phyloP scores from a whole-genome alignment of 2,888 invertebrate genomes.

The Plutella xylostella region DNA sequence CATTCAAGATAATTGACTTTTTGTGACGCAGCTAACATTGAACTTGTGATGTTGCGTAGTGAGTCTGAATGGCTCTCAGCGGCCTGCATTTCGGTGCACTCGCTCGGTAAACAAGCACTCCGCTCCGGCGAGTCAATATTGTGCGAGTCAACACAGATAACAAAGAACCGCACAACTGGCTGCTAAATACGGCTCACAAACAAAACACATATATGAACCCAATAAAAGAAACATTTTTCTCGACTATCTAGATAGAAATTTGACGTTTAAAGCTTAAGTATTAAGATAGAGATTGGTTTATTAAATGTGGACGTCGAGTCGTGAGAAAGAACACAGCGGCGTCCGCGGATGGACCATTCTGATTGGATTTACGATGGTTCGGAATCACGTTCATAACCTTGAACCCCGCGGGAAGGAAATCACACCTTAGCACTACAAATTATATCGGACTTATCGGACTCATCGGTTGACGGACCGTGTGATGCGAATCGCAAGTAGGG shows the following conservation, averaged over 20 bases:
- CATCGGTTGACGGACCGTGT: too few relatives aligned
- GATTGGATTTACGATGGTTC: constrained; percentile 62
- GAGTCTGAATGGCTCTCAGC: too few relatives aligned
- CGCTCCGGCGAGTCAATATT: constrained; percentile 47
- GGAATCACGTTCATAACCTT: constrained; percentile 60
- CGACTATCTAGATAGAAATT: constrained; percentile 9
- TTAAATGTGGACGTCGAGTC: constrained; percentile 23
- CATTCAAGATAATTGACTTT: background rate
- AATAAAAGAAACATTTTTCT: constrained; percentile 27
- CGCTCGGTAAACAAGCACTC: constrained; percentile 2
- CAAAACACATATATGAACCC: constrained; percentile 42
- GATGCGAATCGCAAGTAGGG: background rate
- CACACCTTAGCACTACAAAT: constrained; percentile 36
- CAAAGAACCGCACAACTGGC: constrained; percentile 53
- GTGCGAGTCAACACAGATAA: constrained; percentile 49
- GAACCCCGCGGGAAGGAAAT: constrained; percentile 52
- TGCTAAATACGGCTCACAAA: constrained; percentile 54
- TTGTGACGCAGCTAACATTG: background rate
- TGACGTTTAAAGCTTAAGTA: constrained; percentile 14
- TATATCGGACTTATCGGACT: constrained; percentile 18
- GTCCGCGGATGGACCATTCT: constrained; percentile 39
- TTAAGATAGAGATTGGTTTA: constrained; percentile 19
- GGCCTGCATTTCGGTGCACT: constrained; percentile 1
- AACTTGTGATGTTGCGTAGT: background rate
- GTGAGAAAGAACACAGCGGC: constrained; percentile 54